A percentile compares a stretch with the other conserved stretches of the same genome.
phyloP scores from a whole-genome alignment of 1,140 invertebrate genomes.

The Bombus consobrinus region DNA sequence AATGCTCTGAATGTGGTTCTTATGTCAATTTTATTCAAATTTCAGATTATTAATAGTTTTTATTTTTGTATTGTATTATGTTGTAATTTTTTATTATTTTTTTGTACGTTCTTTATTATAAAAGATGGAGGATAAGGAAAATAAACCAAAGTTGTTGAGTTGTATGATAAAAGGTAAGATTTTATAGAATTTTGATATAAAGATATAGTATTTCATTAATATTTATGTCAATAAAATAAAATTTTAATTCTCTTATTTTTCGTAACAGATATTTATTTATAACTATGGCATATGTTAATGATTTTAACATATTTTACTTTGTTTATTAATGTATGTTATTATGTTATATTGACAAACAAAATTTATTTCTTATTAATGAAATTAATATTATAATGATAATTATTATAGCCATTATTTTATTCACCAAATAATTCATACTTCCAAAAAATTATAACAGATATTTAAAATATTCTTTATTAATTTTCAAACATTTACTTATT shows the following conservation, averaged over 20 bases:
- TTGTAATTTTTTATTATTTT: constrained; percentile 30
- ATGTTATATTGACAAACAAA: too few relatives aligned
- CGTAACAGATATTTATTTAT: too few relatives aligned
- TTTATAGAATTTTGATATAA: neutral
- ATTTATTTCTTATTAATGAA: too few relatives aligned
- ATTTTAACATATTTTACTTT: too few relatives aligned
- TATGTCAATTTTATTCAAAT: constrained; percentile 20
- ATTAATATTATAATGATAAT: too few relatives aligned
- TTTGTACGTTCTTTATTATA: neutral
- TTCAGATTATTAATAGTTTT: constrained; percentile 21
- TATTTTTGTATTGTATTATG: constrained; percentile 8
- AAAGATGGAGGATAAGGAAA: constrained; percentile 58
- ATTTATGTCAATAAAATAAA: constrained; percentile 8
- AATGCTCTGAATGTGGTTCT: constrained; percentile 36
- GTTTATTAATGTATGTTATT: too few relatives aligned
- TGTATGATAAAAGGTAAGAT: constrained; percentile 65
- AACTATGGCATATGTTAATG: too few relatives aligned
- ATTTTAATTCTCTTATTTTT: neutral
- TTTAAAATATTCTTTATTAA: too few relatives aligned
- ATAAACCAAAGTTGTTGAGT: constrained; percentile 53
- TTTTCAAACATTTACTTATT: too few relatives aligned
- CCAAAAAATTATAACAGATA: too few relatives aligned
- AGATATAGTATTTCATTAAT: neutral
- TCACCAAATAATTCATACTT: too few relatives aligned
- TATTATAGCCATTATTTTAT: too few relatives aligned